phyloP scores from a whole-genome alignment of 2,113 vertebrate genomes.

The Brachypteracias leptosomus region DNA sequence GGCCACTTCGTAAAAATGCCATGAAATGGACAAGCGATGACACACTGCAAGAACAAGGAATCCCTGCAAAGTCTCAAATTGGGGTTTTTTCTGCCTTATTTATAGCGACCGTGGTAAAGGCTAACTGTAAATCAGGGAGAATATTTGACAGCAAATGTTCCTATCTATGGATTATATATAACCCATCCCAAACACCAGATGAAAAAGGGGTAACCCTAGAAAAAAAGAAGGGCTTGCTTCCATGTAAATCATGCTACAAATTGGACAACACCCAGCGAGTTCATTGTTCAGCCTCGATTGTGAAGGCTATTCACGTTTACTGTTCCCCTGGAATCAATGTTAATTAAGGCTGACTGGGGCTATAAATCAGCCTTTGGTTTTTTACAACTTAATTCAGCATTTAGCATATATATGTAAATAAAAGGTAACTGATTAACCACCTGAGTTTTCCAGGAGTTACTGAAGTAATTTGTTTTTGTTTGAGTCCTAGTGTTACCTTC shows the following conservation, averaged over 20 bases:
- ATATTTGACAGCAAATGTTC: slow-evolving; percentile 90
- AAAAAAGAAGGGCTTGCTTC: slow-evolving; percentile 84
- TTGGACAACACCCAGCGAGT: slow-evolving; percentile 90
- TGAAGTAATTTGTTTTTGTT: slow-evolving; percentile 72
- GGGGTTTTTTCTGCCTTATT: slow-evolving; percentile 86
- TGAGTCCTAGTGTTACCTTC: slow-evolving; percentile 62
- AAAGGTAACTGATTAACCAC: slow-evolving; percentile 83
- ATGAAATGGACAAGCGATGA: slow-evolving; percentile 87
- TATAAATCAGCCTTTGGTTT: slow-evolving; percentile 91
- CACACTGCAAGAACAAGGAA: slow-evolving; percentile 87
- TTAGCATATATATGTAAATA: slow-evolving; percentile 85
- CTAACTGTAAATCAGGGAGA: slow-evolving; percentile 90
- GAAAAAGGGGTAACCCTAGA: slow-evolving; percentile 82
- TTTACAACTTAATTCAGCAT: slow-evolving; percentile 81
- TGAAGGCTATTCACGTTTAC: slow-evolving; percentile 90
- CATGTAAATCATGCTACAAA: slow-evolving; percentile 96
- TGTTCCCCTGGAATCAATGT: slow-evolving; percentile 88
- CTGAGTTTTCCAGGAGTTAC: slow-evolving; percentile 72
- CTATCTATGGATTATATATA: slow-evolving; percentile 88
- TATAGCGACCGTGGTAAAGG: slow-evolving; percentile 88
- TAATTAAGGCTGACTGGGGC: slow-evolving; percentile 88
- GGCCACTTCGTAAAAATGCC: slow-evolving; percentile 99
- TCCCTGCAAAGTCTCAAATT: slow-evolving; percentile 91
- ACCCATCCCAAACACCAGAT: slow-evolving; percentile 84
- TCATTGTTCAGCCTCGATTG: slow-evolving; percentile 89